Percentiles rank a stretch among this genome's conserved stretches.
Conservation (phyloP, 2,797 vertebrate species). For the Sarcoramphus papa region DNA sequence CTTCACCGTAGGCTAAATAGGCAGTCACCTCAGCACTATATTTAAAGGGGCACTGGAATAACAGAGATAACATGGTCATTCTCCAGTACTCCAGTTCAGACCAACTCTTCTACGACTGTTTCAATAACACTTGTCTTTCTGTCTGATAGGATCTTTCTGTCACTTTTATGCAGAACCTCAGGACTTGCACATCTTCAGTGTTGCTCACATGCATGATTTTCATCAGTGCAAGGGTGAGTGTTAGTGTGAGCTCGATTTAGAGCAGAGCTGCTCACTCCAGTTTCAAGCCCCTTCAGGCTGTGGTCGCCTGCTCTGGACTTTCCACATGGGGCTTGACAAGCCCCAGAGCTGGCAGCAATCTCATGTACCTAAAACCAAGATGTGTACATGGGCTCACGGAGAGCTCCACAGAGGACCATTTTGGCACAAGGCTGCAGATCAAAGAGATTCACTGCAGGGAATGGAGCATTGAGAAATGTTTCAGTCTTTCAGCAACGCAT, state of each 20-base stretch:
- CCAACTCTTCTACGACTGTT: background rate
- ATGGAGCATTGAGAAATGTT: background rate
- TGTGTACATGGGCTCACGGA: fast-evolving
- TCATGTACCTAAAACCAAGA: fast-evolving
- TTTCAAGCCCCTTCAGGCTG: background rate
- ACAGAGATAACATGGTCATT: slow-evolving; percentile 3
- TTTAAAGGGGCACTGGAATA: slow-evolving; percentile 53
- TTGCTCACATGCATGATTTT: fast-evolving
- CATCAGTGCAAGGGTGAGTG: background rate
- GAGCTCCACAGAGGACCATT: background rate
- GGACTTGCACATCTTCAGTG: fast-evolving
- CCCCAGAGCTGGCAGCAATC: background rate
- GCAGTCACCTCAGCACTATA: slow-evolving; percentile 59
- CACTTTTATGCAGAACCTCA: background rate
- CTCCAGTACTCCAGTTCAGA: background rate
- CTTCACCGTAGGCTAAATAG: slow-evolving; percentile 62
- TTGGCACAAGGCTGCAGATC: background rate
- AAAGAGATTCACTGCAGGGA: background rate
- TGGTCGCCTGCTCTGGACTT: background rate
- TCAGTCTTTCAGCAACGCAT: background rate
- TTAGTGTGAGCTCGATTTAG: background rate
- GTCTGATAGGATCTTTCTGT: background rate
- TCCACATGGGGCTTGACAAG: fast-evolving
- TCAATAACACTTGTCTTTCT: background rate
- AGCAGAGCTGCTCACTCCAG: background rate